Percentiles rank a stretch among this genome's conserved stretches.
Evolutionary conservation across 2,797 vertebrate genomes (phyloP).

Genomic region (Limnodromus scolopaceus): DNA sequence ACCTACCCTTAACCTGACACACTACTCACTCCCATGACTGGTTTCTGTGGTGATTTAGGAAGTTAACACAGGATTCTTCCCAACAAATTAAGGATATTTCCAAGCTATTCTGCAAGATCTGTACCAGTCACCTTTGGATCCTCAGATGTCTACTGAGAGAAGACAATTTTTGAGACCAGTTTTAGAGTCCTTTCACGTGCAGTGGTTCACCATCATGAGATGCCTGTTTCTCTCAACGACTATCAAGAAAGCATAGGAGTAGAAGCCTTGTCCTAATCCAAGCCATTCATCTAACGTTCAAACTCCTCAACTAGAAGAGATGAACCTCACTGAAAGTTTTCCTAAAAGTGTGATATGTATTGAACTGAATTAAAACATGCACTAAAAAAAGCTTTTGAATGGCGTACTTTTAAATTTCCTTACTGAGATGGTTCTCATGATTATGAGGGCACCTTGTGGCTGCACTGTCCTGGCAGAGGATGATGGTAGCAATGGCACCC

Average conservation of each 20-base stretch:
- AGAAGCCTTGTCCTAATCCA: neutral
- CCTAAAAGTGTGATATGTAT: neutral
- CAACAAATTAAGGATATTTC: neutral
- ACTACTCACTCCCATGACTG: neutral
- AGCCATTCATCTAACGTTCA: neutral
- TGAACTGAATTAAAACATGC: neutral
- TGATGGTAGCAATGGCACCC: neutral
- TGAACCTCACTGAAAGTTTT: neutral
- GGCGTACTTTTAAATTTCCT: neutral
- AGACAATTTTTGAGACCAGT: neutral
- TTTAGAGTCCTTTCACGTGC: neutral
- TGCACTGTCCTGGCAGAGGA: neutral
- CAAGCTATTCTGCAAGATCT: neutral
- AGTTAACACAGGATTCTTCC: neutral
- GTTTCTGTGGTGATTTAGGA: neutral
- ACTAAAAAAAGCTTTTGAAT: neutral
- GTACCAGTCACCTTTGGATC: neutral
- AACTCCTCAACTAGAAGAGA: neutral
- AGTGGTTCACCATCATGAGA: neutral
- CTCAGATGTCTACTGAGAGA: neutral
- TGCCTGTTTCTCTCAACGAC: neutral
- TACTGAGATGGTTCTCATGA: neutral
- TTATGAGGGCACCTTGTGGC: neutral
- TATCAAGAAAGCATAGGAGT: neutral
- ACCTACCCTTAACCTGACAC: neutral